Percentiles rank a stretch among this genome's conserved stretches.
Evolutionary conservation across 2,888 invertebrate species (phyloP).

Genomic region (Toxonevra muliebris): DNA sequence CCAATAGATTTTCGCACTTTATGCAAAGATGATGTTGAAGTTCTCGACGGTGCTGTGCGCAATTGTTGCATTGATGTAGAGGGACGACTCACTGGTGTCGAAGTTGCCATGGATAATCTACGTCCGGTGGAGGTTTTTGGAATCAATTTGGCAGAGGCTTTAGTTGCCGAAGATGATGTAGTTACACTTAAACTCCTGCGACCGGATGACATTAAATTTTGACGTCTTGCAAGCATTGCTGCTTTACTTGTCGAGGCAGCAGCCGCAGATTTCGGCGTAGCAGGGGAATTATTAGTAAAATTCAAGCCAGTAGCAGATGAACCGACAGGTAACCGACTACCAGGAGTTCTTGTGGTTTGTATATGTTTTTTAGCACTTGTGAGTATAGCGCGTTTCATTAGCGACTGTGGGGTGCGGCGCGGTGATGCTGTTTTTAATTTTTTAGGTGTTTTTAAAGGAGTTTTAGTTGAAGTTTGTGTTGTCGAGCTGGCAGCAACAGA

Average conservation of each 20-base stretch:
- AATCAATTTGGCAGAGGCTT: no score
- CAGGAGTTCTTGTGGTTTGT: not conserved
- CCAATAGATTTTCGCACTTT: slow-evolving; percentile 40
- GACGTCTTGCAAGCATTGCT: slow-evolving; percentile 34
- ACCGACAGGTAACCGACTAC: no score
- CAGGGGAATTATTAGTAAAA: slow-evolving; percentile 20
- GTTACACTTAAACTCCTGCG: slow-evolving; percentile 32
- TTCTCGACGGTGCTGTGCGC: slow-evolving; percentile 14
- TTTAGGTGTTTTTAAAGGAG: slow-evolving; percentile 39
- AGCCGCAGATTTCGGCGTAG: slow-evolving; percentile 26
- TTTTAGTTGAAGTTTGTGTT: slow-evolving; percentile 18
- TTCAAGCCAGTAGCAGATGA: no score
- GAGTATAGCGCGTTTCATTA: slow-evolving; percentile 57
- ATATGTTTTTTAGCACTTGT: slow-evolving; percentile 58
- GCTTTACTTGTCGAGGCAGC: slow-evolving; percentile 12
- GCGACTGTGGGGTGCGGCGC: slow-evolving; percentile 53
- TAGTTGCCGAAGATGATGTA: no score
- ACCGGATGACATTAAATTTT: slow-evolving; percentile 43
- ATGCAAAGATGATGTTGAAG: slow-evolving; percentile 37
- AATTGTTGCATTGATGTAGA: slow-evolving; percentile 5
- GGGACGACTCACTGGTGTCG: slow-evolving; percentile 13
- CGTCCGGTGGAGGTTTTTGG: no score
- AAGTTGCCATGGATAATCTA: slow-evolving; percentile 8
- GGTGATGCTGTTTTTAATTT: slow-evolving; percentile 43
- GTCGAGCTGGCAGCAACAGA: slow-evolving; percentile 24